A percentile compares a stretch with the other conserved stretches of the same genome.
Evolutionary conservation across 2,888 invertebrate species (phyloP).

Genomic region (Drosophila koepferae): DNA sequence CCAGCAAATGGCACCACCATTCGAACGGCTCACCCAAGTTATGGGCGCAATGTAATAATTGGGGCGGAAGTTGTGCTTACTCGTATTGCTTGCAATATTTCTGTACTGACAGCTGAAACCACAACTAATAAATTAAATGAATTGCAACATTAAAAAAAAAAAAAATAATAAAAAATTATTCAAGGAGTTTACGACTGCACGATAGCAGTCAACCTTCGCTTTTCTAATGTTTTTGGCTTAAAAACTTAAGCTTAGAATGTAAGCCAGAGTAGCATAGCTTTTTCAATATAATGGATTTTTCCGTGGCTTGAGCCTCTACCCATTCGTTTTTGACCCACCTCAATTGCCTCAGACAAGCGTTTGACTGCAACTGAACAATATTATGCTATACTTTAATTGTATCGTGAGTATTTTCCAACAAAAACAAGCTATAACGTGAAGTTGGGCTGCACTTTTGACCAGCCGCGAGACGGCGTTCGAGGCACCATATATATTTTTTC

Average conservation of each 20-base stretch:
- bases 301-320: constrained; percentile 1
- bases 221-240: constrained; percentile 9
- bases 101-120: constrained; percentile 28
- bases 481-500: constrained; percentile 35
- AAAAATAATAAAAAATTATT: constrained; percentile 24
- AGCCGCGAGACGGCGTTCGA: constrained; percentile 33
- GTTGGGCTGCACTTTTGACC: constrained; percentile 63
- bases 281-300: neutral
- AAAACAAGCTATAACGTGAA: constrained; percentile 35
- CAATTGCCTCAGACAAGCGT: constrained; percentile 12
- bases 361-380: constrained; percentile 15
- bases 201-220: constrained; percentile 40
- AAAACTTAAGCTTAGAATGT: constrained; percentile 34
- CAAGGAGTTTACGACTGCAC: constrained; percentile 28
- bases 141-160: constrained; percentile 36
- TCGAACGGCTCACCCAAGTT: constrained; percentile 40
- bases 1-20: constrained; percentile 20
- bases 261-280: constrained; percentile 1
- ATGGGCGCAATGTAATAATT: constrained; percentile 39
- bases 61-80: constrained; percentile 45
- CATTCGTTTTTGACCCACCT: constrained; percentile 26
- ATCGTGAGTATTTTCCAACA: constrained; percentile 43
- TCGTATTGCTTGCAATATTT: constrained; percentile 31
- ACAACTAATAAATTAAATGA: constrained; percentile 43
- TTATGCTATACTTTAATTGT: constrained; percentile 44